Conservation (phyloP, 2,888 invertebrate species). For the Chrysotoxum bicinctum region DNA sequence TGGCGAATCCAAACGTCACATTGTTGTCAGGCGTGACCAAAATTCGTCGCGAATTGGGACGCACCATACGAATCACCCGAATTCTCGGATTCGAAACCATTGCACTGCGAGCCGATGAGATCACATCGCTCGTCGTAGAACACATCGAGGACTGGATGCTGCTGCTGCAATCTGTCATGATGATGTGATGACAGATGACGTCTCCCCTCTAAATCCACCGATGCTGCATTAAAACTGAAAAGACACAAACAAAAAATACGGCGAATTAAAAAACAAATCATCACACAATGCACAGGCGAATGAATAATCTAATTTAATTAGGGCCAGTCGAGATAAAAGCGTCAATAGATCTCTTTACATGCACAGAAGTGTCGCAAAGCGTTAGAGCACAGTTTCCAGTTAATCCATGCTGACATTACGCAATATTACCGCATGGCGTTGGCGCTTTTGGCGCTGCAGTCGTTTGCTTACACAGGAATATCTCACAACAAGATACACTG, state of each 20-base stretch:
- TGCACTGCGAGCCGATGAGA: slow-evolving; percentile 79
- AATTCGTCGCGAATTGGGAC: slow-evolving; percentile 82
- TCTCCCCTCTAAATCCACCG: slow-evolving; percentile 17
- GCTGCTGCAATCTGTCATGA: slow-evolving; percentile 79
- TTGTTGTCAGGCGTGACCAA: slow-evolving; percentile 83
- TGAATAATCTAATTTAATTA: slow-evolving; percentile 67
- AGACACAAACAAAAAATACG: slow-evolving; percentile 13
- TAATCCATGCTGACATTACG: slow-evolving; percentile 58
- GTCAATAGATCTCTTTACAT: slow-evolving; percentile 48
- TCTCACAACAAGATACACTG: slow-evolving; percentile 32
- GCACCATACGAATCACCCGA: slow-evolving; percentile 84
- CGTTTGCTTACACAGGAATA: slow-evolving; percentile 43
- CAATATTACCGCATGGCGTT: slow-evolving; percentile 33
- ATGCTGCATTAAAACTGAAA: slow-evolving; percentile 55
- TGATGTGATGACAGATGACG: slow-evolving; percentile 13
- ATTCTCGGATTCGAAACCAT: slow-evolving; percentile 82
- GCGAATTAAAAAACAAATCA: slow-evolving; percentile 13
- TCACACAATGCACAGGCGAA: slow-evolving; percentile 42
- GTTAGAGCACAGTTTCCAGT: slow-evolving; percentile 30
- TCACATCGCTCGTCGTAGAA: slow-evolving; percentile 80
- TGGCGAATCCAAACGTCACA: slow-evolving; percentile 90
- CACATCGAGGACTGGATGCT: slow-evolving; percentile 81
- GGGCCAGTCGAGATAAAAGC: slow-evolving; percentile 52
- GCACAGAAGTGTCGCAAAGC: slow-evolving; percentile 67
- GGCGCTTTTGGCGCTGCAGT: slow-evolving; percentile 38